Conservation (phyloP, 2,113 vertebrate genomes). For the Corynorhinus townsendii region DNA sequence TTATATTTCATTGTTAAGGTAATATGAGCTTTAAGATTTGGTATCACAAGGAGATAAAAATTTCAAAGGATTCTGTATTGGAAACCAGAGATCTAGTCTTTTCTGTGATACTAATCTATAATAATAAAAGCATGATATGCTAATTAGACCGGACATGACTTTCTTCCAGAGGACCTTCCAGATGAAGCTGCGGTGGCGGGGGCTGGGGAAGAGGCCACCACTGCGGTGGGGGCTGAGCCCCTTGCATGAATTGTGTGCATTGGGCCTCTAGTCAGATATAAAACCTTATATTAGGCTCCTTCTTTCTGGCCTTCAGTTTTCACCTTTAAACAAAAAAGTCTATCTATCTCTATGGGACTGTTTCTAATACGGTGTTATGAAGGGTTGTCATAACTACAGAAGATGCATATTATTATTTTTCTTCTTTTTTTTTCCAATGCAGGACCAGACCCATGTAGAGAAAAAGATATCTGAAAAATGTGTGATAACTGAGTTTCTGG, state of each 20-base stretch:
- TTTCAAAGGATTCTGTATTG: not conserved
- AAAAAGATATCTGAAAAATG: not conserved
- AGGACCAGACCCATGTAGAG: not conserved
- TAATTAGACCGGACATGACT: too few relatives aligned
- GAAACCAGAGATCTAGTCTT: not conserved
- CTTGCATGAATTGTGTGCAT: too few relatives aligned
- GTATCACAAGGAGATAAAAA: not conserved
- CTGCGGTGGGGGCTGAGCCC: too few relatives aligned
- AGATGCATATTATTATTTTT: not conserved
- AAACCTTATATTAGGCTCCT: not conserved
- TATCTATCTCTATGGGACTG: not conserved
- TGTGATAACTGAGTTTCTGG: not conserved
- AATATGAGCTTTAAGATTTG: not conserved
- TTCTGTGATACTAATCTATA: not conserved
- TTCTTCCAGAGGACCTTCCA: too few relatives aligned
- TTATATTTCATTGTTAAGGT: not conserved
- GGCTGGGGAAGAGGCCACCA: too few relatives aligned
- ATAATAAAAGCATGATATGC: too few relatives aligned
- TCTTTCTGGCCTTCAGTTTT: not conserved
- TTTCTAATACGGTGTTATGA: not conserved
- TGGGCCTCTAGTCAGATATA: not conserved
- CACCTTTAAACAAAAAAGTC: not conserved
- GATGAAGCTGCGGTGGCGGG: too few relatives aligned
- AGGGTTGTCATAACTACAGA: not conserved
- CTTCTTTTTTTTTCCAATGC: not conserved